Evolutionary conservation across 2,797 vertebrate species (phyloP), one percentile per base, ranked within the genome.

Genomic region (Rhadinocentrus ornatus): DNA sequence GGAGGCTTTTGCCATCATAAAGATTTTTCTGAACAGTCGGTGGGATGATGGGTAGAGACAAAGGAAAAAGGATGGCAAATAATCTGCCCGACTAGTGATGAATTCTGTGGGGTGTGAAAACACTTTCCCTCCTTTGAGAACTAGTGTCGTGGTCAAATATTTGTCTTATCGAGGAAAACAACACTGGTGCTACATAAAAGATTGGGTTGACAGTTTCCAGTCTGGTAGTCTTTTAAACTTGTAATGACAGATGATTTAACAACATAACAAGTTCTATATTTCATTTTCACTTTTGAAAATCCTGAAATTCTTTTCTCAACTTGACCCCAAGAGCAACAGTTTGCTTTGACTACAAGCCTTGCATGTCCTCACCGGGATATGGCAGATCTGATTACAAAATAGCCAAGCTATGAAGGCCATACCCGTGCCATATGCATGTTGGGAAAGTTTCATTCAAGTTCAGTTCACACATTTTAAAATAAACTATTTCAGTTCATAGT

Each of bases 11-110:
- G 79, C 75, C 82, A 83, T 88, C 79, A 78, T 83, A 77, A 90
- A 77, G 89, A 26, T 26, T 91, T 84, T 88, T 89, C 86, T 82
- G 73, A 86, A 84, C 52, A 77, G 88, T 88, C 86, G 84, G 81
- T 9, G 72, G 73, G 85, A 85, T 90, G 93, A 92, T 91, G 89
- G 86, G 85, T 69, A 67, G 81, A 91, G 85, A 88, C 79, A 83
- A 84, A 87, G 74, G 70, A 77, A 69, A 63, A 71, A 71, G 63
- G 70, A 62, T 60, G 64, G 81, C 79, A 83, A 60, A 69, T 75
- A 68, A 79, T 73, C 55, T 66, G 83, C 75, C 79, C 83, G 83
- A 78, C 74, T 75, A 77, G 37, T 74, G 82, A 90, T 87, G 84
- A 78, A 85, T 75, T 65, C 85, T 77, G 69, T 69, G 82, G 77